Evolutionary conservation across 2,797 vertebrate genomes (phyloP).

Genomic region (Hybognathus amarus): DNA sequence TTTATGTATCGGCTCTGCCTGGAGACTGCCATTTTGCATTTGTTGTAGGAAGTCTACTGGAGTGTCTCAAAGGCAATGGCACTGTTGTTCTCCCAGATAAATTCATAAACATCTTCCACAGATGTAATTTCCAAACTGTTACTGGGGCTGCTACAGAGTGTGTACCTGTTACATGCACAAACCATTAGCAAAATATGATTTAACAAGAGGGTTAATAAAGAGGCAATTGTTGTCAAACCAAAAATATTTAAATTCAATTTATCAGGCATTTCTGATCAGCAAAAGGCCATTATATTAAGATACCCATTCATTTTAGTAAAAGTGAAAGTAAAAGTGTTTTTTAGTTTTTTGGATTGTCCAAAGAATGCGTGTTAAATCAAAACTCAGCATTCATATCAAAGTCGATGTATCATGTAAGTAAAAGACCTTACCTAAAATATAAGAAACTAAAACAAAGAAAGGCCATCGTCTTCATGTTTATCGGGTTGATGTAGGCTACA

Average conservation of each 20-base stretch:
- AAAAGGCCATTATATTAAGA: neutral
- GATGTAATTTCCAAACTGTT: neutral
- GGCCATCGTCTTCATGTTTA: neutral
- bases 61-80: conserved; percentile 10
- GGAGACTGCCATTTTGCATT: conserved; percentile 39
- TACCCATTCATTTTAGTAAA: neutral
- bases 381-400: neutral
- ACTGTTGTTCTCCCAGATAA: conserved; percentile 19
- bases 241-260: too few species aligned
- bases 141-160: too few species aligned
- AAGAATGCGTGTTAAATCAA: neutral
- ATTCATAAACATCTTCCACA: conserved; percentile 18
- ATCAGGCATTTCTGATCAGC: neutral
- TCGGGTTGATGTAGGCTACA: neutral
- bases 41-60: conserved; percentile 18
- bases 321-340: neutral
- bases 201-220: too few species aligned
- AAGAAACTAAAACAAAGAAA: neutral
- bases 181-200: too few species aligned
- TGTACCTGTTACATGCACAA: too few species aligned
- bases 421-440: neutral
- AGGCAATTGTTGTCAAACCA: too few species aligned
- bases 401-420: neutral
- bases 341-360: neutral
- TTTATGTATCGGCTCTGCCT: conserved; percentile 34